phyloP scores from a whole-genome alignment of 2,113 vertebrate species.

The Rhinoderma darwinii region DNA sequence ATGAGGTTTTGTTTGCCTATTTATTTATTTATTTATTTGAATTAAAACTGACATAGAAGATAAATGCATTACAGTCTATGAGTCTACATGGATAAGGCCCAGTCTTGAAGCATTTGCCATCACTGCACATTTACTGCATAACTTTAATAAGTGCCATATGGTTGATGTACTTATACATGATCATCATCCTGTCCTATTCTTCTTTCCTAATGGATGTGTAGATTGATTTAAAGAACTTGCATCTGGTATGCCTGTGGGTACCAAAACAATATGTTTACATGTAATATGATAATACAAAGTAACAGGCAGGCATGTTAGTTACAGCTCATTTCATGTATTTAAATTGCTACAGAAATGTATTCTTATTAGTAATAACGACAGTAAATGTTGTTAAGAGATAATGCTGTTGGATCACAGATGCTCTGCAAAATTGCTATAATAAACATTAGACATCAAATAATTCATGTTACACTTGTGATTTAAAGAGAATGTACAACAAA shows the following conservation, averaged over 20 bases:
- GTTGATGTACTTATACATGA: slow-evolving; percentile 63
- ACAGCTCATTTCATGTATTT: slow-evolving; percentile 61
- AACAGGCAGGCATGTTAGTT: slow-evolving; percentile 39
- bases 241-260: slow-evolving; percentile 60
- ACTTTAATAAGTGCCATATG: slow-evolving; percentile 63
- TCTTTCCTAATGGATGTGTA: slow-evolving; percentile 61
- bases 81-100: neutral
- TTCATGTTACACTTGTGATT: slow-evolving; percentile 20
- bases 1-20: too few species aligned
- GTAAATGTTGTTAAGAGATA: slow-evolving; percentile 16
- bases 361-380: slow-evolving; percentile 29
- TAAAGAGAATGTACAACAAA: neutral
- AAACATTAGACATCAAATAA: neutral
- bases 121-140: slow-evolving; percentile 62
- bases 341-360: slow-evolving; percentile 52
- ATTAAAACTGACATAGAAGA: too few species aligned
- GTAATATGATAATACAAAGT: slow-evolving; percentile 61
- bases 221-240: slow-evolving; percentile 63
- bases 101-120: slow-evolving; percentile 50
- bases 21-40: too few species aligned
- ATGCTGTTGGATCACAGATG: slow-evolving; percentile 36
- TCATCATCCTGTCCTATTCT: slow-evolving; percentile 60
- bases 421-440: slow-evolving; percentile 15
- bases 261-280: slow-evolving; percentile 62
- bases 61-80: neutral